These are phyloP conservation scores for Macaca nemestrina DNA, from an alignment of 2,113 vertebrate species.

Conservation along the genomic window DNA sequence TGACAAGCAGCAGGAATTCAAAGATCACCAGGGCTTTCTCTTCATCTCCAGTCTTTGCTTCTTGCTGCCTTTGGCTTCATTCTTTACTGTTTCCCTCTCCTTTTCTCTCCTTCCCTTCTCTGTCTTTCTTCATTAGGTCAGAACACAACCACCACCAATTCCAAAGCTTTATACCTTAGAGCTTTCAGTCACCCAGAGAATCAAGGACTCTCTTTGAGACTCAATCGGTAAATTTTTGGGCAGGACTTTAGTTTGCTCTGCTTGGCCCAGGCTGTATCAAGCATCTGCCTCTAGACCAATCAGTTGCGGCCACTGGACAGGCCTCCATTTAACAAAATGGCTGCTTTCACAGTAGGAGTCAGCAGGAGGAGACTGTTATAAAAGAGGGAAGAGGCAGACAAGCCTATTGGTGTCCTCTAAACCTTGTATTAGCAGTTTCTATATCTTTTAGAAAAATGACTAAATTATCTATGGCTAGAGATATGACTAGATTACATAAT, in stretches of 20 bases:
- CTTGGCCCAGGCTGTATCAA: background rate
- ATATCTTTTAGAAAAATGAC: slow-evolving; percentile 1
- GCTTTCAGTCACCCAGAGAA: background rate
- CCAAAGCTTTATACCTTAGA: background rate
- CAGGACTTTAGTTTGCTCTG: background rate
- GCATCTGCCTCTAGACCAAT: background rate
- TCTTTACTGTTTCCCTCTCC: background rate
- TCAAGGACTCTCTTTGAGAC: background rate
- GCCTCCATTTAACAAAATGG: background rate
- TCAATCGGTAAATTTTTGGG: background rate
- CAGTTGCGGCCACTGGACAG: background rate
- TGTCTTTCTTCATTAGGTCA: background rate
- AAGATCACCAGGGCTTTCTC: background rate
- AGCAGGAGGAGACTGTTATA: background rate
- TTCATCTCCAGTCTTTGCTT: background rate
- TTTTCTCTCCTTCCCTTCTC: background rate
- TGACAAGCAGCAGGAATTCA: background rate
- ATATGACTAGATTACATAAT: background rate
- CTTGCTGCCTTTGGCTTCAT: background rate
- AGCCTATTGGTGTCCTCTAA: background rate
- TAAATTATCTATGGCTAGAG: background rate
- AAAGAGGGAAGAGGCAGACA: background rate
- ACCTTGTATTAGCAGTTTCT: background rate
- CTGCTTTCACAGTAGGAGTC: background rate
- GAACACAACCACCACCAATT: background rate